Conservation (phyloP, 2,888 invertebrate genomes). For the Eupithecia exiguata region DNA sequence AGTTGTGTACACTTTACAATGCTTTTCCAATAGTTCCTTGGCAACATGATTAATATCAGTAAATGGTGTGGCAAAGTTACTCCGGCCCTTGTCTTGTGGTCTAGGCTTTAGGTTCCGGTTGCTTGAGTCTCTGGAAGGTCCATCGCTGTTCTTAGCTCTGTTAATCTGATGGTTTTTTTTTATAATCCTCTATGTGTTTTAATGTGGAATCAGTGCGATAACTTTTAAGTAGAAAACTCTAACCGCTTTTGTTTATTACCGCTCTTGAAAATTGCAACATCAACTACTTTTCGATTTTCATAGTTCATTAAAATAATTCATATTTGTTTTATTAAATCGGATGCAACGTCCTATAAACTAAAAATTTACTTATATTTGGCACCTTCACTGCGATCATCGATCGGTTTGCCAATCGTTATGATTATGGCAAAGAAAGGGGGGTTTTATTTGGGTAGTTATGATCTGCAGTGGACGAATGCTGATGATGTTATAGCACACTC, state of each 20-base stretch:
- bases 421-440: neutral
- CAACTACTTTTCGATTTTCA: neutral
- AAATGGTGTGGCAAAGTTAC: conserved; percentile 31
- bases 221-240: neutral
- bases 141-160: conserved; percentile 45
- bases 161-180: conserved; percentile 42
- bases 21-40: neutral
- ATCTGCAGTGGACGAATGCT: neutral
- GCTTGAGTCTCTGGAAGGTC: conserved; percentile 53
- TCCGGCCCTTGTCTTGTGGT: conserved; percentile 49
- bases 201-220: conserved; percentile 38
- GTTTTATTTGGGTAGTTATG: neutral
- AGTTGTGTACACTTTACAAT: neutral
- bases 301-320: neutral
- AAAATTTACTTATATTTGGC: neutral
- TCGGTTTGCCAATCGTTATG: neutral
- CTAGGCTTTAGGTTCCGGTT: conserved; percentile 46
- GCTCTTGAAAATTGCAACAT: neutral
- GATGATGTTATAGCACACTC: neutral
- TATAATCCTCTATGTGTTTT: conserved; percentile 38
- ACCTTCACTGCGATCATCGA: neutral
- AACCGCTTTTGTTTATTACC: neutral
- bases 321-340: neutral
- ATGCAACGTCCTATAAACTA: neutral
- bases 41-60: conserved; percentile 30